phyloP scores from a whole-genome alignment of 1,140 invertebrate species.

The Mizuhopecten yessoensis region DNA sequence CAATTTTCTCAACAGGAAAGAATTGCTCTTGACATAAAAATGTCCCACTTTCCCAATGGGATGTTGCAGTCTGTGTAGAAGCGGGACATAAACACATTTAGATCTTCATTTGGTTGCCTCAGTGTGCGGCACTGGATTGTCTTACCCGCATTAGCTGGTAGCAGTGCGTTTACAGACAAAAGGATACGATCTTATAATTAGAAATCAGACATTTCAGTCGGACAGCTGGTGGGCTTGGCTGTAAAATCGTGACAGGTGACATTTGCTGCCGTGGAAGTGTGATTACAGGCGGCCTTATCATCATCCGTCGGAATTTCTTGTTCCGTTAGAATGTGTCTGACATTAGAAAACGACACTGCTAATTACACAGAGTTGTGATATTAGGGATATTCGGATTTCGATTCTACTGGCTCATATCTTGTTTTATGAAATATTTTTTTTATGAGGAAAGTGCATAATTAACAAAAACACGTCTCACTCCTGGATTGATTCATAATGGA shows the following conservation, averaged over 20 bases:
- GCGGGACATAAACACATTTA: neutral
- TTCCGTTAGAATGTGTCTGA: neutral
- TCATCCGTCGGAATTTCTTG: neutral
- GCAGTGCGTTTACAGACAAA: neutral
- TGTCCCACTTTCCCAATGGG: conserved; percentile 12
- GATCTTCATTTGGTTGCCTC: neutral
- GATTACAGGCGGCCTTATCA: neutral
- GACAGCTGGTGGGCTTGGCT: neutral
- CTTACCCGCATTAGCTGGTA: conserved; percentile 12
- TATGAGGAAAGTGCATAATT: neutral
- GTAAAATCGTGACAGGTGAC: neutral
- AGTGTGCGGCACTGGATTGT: neutral
- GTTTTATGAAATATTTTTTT: neutral
- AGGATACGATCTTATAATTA: neutral
- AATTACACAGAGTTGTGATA: neutral
- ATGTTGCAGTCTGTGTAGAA: neutral
- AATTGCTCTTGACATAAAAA: neutral
- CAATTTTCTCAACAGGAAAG: neutral
- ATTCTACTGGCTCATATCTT: neutral
- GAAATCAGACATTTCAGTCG: neutral
- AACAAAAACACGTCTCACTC: neutral
- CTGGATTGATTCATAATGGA: neutral
- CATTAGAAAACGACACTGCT: neutral
- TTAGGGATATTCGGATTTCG: neutral
- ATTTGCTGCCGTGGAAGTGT: neutral